Evolutionary conservation across 2,113 vertebrate genomes (phyloP).

Genomic region (Ciconia stormi): DNA sequence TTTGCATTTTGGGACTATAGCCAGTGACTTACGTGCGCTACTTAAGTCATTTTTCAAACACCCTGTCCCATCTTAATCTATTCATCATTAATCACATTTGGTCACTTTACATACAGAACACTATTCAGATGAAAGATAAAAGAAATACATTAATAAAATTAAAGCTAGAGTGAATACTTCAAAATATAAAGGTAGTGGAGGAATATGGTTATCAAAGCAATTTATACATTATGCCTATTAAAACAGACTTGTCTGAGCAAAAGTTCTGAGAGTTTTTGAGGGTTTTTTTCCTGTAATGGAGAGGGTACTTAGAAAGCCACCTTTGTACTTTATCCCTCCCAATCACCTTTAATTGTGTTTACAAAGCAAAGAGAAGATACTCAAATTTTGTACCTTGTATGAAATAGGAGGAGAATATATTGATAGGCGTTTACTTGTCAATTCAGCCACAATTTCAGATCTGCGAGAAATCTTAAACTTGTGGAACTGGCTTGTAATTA

Average conservation of each 20-base stretch:
- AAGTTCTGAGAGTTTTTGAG: not conserved
- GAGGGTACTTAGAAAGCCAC: not conserved
- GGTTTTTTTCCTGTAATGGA: not conserved
- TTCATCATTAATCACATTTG: slow-evolving; percentile 86
- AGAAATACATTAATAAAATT: slow-evolving; percentile 82
- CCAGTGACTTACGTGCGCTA: slow-evolving; percentile 81
- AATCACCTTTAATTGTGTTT: not conserved
- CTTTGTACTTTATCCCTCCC: not conserved
- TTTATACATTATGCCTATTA: slow-evolving; percentile 41
- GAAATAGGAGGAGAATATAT: not conserved
- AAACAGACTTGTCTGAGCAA: slow-evolving; percentile 17
- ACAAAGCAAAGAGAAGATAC: not conserved
- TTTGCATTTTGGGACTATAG: slow-evolving; percentile 85
- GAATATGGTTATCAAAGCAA: slow-evolving; percentile 66
- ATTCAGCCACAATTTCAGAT: not conserved
- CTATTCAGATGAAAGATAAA: slow-evolving; percentile 82
- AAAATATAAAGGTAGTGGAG: slow-evolving; percentile 71
- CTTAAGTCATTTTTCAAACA: slow-evolving; percentile 85
- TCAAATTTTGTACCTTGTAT: not conserved
- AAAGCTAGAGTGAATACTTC: slow-evolving; percentile 72
- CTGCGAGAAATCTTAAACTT: not conserved
- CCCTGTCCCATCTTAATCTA: slow-evolving; percentile 83
- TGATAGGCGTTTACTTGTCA: not conserved
- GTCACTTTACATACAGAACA: slow-evolving; percentile 83
- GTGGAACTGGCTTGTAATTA: not conserved